Evolutionary conservation across 1,140 invertebrate species (phyloP).

Genomic region (Cotesia typhae): DNA sequence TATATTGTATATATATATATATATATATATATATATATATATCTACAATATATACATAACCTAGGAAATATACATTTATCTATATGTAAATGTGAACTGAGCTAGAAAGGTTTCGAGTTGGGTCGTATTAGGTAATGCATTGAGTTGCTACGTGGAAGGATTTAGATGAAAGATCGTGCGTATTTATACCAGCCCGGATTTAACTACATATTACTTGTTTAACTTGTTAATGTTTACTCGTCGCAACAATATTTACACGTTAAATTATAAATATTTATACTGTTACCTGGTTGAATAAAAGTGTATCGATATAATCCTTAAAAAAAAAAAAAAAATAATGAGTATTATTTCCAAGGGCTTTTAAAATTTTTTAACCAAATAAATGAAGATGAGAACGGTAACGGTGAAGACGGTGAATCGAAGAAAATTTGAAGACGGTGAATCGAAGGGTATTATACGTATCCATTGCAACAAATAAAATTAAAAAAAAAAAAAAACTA

Average conservation of each 20-base stretch:
- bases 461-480: too few species aligned
- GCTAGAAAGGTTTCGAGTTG: slow-evolving; percentile 27
- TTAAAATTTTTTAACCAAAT: not conserved
- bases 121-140: slow-evolving; percentile 27
- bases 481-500: too few species aligned
- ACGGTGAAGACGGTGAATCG: too few species aligned
- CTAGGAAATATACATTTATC: slow-evolving; percentile 25
- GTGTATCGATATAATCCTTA: too few species aligned
- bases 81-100: slow-evolving; percentile 33
- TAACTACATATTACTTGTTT: slow-evolving; percentile 38
- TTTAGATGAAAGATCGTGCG: slow-evolving; percentile 36
- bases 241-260: slow-evolving; percentile 37
- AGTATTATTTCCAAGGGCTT: not conserved
- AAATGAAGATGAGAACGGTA: too few species aligned
- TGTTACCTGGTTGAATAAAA: too few species aligned
- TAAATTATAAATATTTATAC: not conserved
- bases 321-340: too few species aligned
- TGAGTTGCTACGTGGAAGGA: slow-evolving; percentile 34
- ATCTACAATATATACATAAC: not conserved
- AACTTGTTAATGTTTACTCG: slow-evolving; percentile 29
- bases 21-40: not conserved
- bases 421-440: too few species aligned
- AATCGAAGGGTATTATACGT: too few species aligned
- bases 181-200: slow-evolving; percentile 32
- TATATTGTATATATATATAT: not conserved